phyloP scores from a whole-genome alignment of 1,140 invertebrate species.

The Brachionus asplanchnoidis region DNA sequence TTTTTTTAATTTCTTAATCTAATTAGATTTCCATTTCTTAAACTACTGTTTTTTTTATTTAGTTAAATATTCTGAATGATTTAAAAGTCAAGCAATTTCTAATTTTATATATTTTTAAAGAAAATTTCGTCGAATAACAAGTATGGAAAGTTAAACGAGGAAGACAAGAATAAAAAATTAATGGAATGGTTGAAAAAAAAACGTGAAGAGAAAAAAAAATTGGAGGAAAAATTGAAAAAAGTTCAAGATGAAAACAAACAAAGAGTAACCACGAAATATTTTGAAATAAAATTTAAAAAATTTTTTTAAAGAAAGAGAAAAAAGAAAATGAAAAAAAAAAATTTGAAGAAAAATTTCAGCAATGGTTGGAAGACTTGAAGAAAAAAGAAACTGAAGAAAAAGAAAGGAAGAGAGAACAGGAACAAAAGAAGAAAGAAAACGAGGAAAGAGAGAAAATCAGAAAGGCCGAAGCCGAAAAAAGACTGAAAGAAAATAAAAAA shows the following conservation, averaged over 20 bases:
- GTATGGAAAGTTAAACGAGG: background rate
- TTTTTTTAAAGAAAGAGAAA: background rate
- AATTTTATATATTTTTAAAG: background rate
- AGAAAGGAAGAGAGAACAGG: background rate
- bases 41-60: too few species aligned
- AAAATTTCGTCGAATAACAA: conserved; percentile 8
- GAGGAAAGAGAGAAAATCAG: background rate
- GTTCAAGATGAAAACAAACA: background rate
- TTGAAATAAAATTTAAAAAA: background rate
- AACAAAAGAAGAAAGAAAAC: background rate
- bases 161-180: conserved; percentile 21
- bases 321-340: background rate
- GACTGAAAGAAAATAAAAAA: conserved; percentile 9
- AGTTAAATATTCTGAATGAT: too few species aligned
- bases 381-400: conserved; percentile 1
- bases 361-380: conserved; percentile 15
- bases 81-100: too few species aligned
- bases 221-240: background rate
- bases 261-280: background rate
- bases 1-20: too few species aligned
- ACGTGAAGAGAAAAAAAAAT: background rate
- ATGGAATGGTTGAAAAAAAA: conserved; percentile 32
- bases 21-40: too few species aligned
- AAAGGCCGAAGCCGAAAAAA: conserved; percentile 8
- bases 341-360: conserved; percentile 15